phyloP scores from a whole-genome alignment of 1,140 invertebrate species.

The Halictus rubicundus region DNA sequence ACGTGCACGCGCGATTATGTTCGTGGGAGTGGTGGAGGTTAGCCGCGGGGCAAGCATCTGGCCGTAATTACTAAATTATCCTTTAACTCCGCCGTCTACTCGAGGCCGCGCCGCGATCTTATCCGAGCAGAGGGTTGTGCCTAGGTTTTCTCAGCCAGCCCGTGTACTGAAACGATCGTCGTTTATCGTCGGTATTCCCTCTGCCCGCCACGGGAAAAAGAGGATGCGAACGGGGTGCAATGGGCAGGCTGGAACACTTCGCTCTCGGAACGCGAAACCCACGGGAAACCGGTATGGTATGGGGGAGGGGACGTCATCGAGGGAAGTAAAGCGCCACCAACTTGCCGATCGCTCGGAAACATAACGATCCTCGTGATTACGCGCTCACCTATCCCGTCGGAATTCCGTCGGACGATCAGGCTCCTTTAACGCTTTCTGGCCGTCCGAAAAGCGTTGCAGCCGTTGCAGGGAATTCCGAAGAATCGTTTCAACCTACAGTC shows the following conservation, averaged over 20 bases:
- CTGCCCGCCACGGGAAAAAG: background rate
- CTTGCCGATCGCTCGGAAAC: background rate
- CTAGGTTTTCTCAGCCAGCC: slow-evolving; percentile 60
- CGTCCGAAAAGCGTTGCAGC: too few relatives aligned
- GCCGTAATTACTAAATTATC: slow-evolving; percentile 68
- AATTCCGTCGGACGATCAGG: background rate
- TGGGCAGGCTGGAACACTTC: slow-evolving; percentile 17
- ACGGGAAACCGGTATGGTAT: slow-evolving; percentile 15
- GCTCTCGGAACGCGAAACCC: slow-evolving; percentile 30
- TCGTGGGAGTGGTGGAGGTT: slow-evolving; percentile 54
- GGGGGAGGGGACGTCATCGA: slow-evolving; percentile 22
- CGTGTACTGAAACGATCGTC: slow-evolving; percentile 54
- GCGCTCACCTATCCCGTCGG: background rate
- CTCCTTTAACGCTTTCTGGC: too few relatives aligned
- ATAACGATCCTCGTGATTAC: background rate
- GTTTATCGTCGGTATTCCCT: slow-evolving; percentile 54
- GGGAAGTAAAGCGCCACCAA: background rate
- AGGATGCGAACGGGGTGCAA: background rate
- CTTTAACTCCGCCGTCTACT: slow-evolving; percentile 65
- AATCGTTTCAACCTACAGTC: too few relatives aligned
- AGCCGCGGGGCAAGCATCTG: slow-evolving; percentile 62
- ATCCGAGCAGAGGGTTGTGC: slow-evolving; percentile 59
- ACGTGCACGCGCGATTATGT: slow-evolving; percentile 43
- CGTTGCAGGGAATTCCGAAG: too few relatives aligned
- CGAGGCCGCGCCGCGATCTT: slow-evolving; percentile 63